Conservation (phyloP, 2,113 vertebrate genomes). For the Felis chaus region DNA sequence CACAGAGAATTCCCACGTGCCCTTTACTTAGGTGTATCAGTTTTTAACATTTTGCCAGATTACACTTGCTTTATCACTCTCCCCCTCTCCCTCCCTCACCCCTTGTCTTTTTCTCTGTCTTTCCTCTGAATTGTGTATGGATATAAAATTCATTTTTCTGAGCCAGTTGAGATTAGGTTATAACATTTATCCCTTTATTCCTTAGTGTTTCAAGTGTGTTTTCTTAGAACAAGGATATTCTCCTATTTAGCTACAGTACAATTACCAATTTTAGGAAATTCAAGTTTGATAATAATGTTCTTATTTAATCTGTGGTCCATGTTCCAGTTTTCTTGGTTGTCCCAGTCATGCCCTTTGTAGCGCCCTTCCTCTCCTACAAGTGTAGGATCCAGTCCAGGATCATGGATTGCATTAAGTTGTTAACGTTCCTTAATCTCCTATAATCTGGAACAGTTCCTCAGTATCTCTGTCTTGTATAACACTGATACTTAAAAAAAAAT, state of each 20-base stretch:
- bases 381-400: neutral
- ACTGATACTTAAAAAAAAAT: neutral
- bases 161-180: neutral
- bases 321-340: neutral
- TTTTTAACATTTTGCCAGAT: neutral
- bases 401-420: neutral
- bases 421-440: neutral
- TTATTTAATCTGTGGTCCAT: neutral
- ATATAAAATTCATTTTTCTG: conserved; percentile 8
- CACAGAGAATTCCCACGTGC: neutral
- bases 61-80: neutral
- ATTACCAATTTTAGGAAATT: neutral
- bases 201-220: neutral
- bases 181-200: neutral
- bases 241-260: neutral
- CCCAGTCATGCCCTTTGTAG: neutral
- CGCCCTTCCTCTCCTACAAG: fast-evolving
- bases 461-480: neutral
- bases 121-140: neutral
- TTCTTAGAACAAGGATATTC: neutral
- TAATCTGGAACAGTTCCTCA: neutral
- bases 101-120: neutral
- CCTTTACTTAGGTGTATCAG: neutral
- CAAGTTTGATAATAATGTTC: neutral
- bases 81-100: neutral